A percentile compares a stretch with the other conserved stretches of the same genome.
phyloP scores from a whole-genome alignment of 2,797 vertebrate species.

The Sebastes reedi region DNA sequence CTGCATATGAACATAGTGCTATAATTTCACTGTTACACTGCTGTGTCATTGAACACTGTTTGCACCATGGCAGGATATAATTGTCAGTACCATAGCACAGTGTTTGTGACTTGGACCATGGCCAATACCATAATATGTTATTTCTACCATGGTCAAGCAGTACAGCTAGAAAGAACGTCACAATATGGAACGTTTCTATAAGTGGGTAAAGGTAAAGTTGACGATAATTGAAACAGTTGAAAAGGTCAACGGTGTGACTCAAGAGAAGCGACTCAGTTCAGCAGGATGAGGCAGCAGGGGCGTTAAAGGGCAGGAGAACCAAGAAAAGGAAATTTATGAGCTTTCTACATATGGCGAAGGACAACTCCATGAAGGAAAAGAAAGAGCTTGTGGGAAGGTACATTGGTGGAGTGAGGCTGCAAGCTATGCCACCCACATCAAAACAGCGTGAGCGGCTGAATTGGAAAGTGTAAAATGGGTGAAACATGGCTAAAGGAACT shows the following conservation, averaged over 20 bases:
- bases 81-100: neutral
- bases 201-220: neutral
- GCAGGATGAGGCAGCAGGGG: neutral
- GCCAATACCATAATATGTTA: neutral
- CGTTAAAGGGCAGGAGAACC: neutral
- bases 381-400: neutral
- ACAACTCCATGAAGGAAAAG: constrained; percentile 8
- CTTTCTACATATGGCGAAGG: neutral
- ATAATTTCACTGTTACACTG: neutral
- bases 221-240: neutral
- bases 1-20: neutral
- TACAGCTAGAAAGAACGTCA: neutral
- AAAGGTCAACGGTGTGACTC: neutral
- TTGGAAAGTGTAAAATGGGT: neutral
- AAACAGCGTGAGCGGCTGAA: neutral
- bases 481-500: neutral
- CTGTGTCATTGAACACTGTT: neutral
- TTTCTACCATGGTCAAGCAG: neutral
- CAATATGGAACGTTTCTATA: neutral
- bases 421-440: neutral
- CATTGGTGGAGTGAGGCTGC: neutral
- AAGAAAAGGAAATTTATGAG: neutral
- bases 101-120: neutral
- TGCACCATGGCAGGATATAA: neutral
- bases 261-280: neutral